Conservation (phyloP, 2,113 vertebrate species). For the Corythornis cristatus region DNA sequence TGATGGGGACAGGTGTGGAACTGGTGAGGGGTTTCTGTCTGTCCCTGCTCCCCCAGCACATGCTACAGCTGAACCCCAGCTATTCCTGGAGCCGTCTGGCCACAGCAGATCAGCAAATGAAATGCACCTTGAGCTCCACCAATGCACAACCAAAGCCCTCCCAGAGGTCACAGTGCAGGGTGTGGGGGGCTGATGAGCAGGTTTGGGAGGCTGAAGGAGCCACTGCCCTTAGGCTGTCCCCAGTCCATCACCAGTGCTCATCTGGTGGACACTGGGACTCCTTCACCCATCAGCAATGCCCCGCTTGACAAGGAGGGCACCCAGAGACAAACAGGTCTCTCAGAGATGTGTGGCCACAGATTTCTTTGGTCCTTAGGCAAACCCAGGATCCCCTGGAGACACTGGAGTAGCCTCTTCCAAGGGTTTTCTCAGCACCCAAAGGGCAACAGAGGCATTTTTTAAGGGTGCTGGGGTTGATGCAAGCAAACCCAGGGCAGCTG, state of each 20-base stretch:
- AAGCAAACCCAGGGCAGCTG: neutral
- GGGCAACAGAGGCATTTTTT: neutral
- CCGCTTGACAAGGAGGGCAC: neutral
- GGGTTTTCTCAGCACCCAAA: neutral
- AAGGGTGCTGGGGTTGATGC: neutral
- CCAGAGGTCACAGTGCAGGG: fast-evolving
- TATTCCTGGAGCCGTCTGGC: neutral
- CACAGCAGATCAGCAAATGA: neutral
- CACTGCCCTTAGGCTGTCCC: neutral
- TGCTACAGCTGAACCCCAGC: neutral
- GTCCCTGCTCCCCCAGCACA: fast-evolving
- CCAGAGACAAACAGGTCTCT: neutral
- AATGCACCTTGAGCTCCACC: neutral
- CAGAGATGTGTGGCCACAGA: neutral
- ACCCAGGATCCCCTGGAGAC: neutral
- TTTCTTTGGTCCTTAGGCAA: neutral
- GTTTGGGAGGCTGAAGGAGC: neutral
- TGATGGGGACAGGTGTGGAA: neutral
- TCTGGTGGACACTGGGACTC: neutral
- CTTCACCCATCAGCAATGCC: neutral
- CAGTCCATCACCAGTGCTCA: fast-evolving
- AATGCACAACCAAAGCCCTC: neutral
- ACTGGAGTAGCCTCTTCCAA: neutral
- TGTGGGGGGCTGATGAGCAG: no score
- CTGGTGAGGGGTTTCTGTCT: neutral